Base-by-base conservation (phyloP, 2,797 vertebrate genomes). In the Ptychobarbus kaznakovi region DNA sequence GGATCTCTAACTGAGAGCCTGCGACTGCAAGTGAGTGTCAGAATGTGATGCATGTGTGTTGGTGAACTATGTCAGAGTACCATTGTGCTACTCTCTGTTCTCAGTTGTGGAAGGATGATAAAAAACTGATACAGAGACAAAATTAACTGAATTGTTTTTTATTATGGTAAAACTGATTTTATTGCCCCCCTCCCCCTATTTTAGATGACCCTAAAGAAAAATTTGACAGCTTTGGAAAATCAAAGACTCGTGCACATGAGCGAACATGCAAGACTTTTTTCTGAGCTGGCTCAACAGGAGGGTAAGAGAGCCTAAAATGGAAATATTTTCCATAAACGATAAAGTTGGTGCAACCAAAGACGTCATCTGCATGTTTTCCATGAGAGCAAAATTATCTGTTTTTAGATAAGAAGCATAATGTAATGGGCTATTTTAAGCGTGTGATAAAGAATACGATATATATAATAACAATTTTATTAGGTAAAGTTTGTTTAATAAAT, bases 1-100 rank as follows among this genome's bases (percentile, higher is more conserved):
- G 18, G 38, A 15, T 75, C 72, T 20, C 86, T 91, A 12, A 78
- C 5, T 2, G 38, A 68, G 25, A 83, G 78, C 49, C 56, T 87
- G 83, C 56, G 74, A 66, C 69, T 86, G 38, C 88, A 89, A 32
- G 91, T 91, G 85, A 88, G 88, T 40, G 7, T 35, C 73, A 77
- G 18, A 38, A 40, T 9, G 51, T 9, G 7, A 77, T 58, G 2
- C 1, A 6, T 40, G 20, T n/a, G 3, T 40, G 13, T n/a, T 58
- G n/a, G 15, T 74, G 13, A n/a, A 16, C 15, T 28, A 28, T 25
- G n/a, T 72, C 6, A 25, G 40, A 44, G 51, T 15, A 58, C 1
- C 8, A 20, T 58, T 2, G 16, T 75, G 28, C 32, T 74, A 49
- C 15, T 44, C 9, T 35, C 25, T 74, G 25, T n/a, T 13, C 20